Percentiles rank a stretch among this genome's conserved stretches.
Evolutionary conservation across 2,888 invertebrate species (phyloP).

Genomic region (Girardia tigrina): DNA sequence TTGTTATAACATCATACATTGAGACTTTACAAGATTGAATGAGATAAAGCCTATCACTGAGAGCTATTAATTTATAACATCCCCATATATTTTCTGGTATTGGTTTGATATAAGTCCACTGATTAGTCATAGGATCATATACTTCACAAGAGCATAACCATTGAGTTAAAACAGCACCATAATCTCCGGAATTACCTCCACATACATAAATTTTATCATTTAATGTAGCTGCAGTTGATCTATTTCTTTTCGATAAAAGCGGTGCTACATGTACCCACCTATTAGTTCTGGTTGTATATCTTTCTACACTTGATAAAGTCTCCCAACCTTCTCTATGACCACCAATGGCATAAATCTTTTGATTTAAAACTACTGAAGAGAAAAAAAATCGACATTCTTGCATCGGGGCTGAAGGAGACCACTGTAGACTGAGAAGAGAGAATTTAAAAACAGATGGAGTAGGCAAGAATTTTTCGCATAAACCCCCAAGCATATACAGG

Average conservation of each 20-base stretch:
- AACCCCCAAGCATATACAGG: constrained; percentile 21
- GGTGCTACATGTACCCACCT: constrained; percentile 24
- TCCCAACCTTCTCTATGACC: constrained; percentile 26
- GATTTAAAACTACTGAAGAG: neutral
- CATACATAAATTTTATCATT: constrained; percentile 30
- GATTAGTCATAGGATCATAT: constrained; percentile 26
- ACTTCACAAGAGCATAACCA: constrained; percentile 26
- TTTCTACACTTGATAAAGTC: constrained; percentile 24
- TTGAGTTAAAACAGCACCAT: neutral
- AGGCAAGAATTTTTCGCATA: constrained; percentile 26
- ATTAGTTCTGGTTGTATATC: constrained; percentile 6
- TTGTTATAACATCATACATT: neutral
- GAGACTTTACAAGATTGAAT: neutral
- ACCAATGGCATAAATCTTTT: constrained; percentile 21
- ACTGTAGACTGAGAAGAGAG: neutral
- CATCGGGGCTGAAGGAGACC: constrained; percentile 25
- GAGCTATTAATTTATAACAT: constrained; percentile 13
- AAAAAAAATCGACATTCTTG: constrained; percentile 31
- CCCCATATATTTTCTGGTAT: constrained; percentile 27
- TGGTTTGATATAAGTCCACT: constrained; percentile 30
- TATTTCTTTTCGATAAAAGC: constrained; percentile 18
- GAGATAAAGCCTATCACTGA: constrained; percentile 9
- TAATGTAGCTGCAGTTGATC: neutral
- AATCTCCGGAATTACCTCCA: constrained; percentile 25
- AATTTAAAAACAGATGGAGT: constrained; percentile 28